phyloP scores from a whole-genome alignment of 2,113 vertebrate genomes.

The Muntiacus reevesi region DNA sequence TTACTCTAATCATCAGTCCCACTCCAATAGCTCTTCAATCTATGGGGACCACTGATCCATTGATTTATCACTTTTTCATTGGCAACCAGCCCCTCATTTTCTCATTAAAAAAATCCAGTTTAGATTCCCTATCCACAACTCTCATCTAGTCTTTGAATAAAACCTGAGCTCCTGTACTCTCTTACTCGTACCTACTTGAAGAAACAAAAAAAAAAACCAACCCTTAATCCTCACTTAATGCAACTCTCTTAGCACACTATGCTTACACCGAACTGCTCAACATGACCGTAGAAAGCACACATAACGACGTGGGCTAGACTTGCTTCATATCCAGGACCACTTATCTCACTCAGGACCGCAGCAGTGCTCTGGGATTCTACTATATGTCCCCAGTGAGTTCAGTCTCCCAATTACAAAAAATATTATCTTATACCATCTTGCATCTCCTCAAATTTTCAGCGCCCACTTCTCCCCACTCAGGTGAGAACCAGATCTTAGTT shows the following conservation, averaged over 20 bases:
- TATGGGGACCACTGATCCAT: neutral
- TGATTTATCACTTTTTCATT: neutral
- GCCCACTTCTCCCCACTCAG: neutral
- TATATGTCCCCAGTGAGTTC: neutral
- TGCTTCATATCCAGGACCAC: neutral
- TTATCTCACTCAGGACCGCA: neutral
- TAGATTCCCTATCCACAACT: neutral
- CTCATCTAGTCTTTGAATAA: neutral
- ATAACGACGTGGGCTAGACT: neutral
- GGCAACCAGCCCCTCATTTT: neutral
- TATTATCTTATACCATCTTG: neutral
- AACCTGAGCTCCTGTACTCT: neutral
- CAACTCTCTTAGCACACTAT: neutral
- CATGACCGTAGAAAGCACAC: neutral
- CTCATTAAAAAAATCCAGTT: neutral
- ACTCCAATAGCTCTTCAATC: neutral
- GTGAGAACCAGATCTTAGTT: neutral
- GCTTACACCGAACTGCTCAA: fast-evolving
- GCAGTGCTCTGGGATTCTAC: neutral
- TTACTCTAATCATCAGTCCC: neutral
- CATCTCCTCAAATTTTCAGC: neutral
- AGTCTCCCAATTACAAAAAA: neutral
- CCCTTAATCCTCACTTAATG: neutral
- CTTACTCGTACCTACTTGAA: neutral
- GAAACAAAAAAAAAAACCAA: neutral